Base-by-base conservation (phyloP, 2,113 vertebrate genomes). In the Corydoras maculifer region DNA sequence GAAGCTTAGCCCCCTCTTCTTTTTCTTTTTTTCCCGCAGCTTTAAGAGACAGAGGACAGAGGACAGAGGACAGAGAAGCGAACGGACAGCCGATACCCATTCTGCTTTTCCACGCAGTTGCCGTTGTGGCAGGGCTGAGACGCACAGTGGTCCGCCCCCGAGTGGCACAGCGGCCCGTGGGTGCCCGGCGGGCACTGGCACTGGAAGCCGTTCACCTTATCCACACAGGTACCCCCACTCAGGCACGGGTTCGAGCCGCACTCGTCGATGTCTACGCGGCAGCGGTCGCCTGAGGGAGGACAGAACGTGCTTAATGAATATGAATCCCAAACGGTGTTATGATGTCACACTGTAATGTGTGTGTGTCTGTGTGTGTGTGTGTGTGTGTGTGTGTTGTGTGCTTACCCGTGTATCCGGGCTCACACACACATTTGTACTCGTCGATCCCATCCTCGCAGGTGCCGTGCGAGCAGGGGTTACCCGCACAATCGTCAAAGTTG, bases 401-500 rank as follows among this genome's bases (percentile, higher is more conserved):
- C 14, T 57, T 88, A 98, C 95, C 95, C 91, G 92, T 93, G 84
- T 93, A 95, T 83, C 95, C 95, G 2, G 90, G 90, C 3, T 85
- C 69, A 77, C 95, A 98, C 69, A 91, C 87, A 75, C 95, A 98
- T 54, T 89, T 92, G 81, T 94, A 98, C 51, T 89, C 90, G 43
- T 94, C 94, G 63, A 98, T 91, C 31, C 93, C 94, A 48, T 98
- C 95, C 15, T 92, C 84, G 69, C 95, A 98, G 69, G 84, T 84
- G 65, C 95, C 95, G 0, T 93, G 86, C 67, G 90, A 70, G 79
- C 95, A 98, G 0, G 94, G 95, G 80, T 87, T 94, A 78, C 88
- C 93, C 9, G 91, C 90, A 70, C 95, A 98, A 80, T 98, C 95
- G 35, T 98, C 89, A 35, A 91, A 87, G 82, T 98, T 97, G 72